Evolutionary conservation across 2,797 vertebrate genomes (phyloP), one percentile per base, ranked within the genome.

Genomic region (Karalla daura): DNA sequence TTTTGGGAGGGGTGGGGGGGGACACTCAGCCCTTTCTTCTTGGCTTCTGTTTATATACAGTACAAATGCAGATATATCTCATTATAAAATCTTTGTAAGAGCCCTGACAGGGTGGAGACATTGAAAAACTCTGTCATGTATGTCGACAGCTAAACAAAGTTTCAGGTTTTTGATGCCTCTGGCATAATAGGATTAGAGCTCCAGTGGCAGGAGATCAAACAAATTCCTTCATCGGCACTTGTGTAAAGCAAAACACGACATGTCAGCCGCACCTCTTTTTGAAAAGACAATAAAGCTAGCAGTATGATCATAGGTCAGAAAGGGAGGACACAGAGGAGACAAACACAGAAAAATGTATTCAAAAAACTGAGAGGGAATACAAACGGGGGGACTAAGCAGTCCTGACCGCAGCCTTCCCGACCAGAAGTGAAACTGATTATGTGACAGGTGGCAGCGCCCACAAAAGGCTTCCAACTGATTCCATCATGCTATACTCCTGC

Each of bases 391-490:
- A 37, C 18, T 41, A 58, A 56, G 17, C 10, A 25, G 18, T 60
- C 46, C 32, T 35, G 14, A 27, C 47, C 45, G 54, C n/a, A n/a
- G n/a, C 54, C 28, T 62, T 47, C 27, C 15, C 30, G 41, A n/a
- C n/a, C n/a, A n/a, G n/a, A n/a, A n/a, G n/a, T n/a, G 43, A 72
- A 76, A 56, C 5, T 52, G 40, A 83, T 79, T 64, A 46, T 69
- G 28, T 74, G 67, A 70, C 40, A 53, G 63, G 63, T 76, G 61
- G 73, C 35, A 46, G 44, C 24, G 41, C 60, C 55, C 50, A 83
- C 53, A 66, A 24, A 6, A 61, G 40, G 27, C 36, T 74, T 60
- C 36, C 25, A 74, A 63, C 12, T 78, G 36, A 86, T 78, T 74
- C 49, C 43, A 51, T 68, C 51, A 12, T 23, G 36, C 28, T 1